These are phyloP conservation scores for Petrolisthes manimaculis DNA, from an alignment of 2,888 invertebrate genomes.

Conservation along the genomic window DNA sequence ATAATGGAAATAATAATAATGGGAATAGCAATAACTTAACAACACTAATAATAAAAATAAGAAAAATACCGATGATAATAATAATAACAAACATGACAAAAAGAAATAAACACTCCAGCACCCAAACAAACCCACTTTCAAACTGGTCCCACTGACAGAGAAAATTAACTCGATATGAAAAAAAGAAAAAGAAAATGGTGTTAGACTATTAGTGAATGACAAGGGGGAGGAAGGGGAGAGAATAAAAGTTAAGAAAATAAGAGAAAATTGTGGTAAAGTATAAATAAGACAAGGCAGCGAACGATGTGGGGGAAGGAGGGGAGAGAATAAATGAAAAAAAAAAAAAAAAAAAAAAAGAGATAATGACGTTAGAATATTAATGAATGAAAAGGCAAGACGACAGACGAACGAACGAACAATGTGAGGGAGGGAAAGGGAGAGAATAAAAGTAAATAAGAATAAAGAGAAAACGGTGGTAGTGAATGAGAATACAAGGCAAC, in stretches of 20 bases:
- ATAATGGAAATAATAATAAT: too few species aligned
- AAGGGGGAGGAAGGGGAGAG: background rate
- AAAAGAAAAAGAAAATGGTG: background rate
- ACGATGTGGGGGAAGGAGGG: background rate
- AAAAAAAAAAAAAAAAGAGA: background rate
- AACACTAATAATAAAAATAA: too few species aligned
- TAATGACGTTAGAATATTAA: background rate
- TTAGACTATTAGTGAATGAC: background rate
- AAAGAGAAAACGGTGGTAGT: background rate
- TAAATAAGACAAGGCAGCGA: background rate
- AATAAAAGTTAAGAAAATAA: background rate
- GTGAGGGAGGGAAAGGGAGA: conserved; percentile 12
- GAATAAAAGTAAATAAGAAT: background rate
- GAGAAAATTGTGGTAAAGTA: background rate
- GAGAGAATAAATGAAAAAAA: background rate
- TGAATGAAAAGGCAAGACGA: background rate
- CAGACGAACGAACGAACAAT: background rate
- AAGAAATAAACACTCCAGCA: too few species aligned
- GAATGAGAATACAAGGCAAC: too few species aligned
- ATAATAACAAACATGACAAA: too few species aligned
- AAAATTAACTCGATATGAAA: background rate
- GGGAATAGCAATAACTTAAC: too few species aligned
- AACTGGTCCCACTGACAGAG: too few species aligned
- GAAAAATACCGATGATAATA: too few species aligned
- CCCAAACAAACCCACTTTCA: too few species aligned